Base-by-base conservation (phyloP, 2,888 invertebrate species). In the Elmis aenea region DNA sequence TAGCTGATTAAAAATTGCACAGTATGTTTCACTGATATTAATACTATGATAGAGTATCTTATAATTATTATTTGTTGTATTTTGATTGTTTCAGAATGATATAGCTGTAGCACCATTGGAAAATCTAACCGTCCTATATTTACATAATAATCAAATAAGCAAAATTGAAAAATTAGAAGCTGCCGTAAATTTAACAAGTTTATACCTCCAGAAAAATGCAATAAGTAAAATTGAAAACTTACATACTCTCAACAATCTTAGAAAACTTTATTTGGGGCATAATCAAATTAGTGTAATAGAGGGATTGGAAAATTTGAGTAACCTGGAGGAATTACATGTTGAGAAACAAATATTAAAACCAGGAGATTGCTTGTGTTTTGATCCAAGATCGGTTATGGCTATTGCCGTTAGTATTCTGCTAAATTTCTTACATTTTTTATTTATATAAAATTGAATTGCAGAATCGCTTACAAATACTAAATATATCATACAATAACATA, bases 171-270 rank as follows among this genome's bases (percentile, higher is more conserved):
- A 77, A 47, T 59, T 83, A 16, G 69, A 74, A 22, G 53, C 59
- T 3, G 61, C 77, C n/a, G 54, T 54, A 8, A 73, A 74, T 42
- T 61, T 87, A 24, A 71, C 74, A 11, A 75, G 80, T 46, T 71
- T 84, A 10, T 92, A 83, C 67, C 73, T 86, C 22, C 92, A 89
- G 58, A 85, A 84, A 56, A 95, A 94, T 62, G 76, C 76, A 51
- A 81, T 95, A 47, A 65, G 73, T 1, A 78, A 77, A 60, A 79
- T 94, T 12, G 76, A 84, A 59, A 85, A 87, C 54, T 58, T 93
- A 4, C 71, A 79, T 28, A 63, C 69, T 13, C 69, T 88, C 33
- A 66, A 62, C 16, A 81, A 82, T 44, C 67, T 94, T 32, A 81
- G 80, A 48, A 87, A 90, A 62, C 60, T 95, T 2, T 92, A 88